phyloP scores from a whole-genome alignment of 2,797 vertebrate genomes.

The Mycteria americana region DNA sequence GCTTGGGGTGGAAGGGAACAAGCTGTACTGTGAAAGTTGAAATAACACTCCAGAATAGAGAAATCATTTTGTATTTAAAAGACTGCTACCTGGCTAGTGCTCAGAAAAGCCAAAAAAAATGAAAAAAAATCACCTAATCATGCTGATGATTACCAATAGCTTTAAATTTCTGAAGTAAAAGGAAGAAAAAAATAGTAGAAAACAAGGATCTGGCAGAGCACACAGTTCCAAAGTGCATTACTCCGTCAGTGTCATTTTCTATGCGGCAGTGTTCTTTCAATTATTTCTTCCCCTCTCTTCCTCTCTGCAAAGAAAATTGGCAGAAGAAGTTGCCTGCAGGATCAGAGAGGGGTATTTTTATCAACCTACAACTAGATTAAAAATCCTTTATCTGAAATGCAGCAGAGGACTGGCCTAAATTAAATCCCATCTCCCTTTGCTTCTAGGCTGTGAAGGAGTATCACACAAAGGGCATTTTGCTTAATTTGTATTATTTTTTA shows the following conservation, averaged over 20 bases:
- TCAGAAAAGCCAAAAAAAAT: background rate
- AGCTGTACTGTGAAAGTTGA: constrained; percentile 32
- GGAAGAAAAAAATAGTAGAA: background rate
- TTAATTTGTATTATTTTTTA: constrained; percentile 44
- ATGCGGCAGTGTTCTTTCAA: constrained; percentile 66
- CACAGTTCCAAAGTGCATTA: constrained; percentile 48
- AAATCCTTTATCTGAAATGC: constrained; percentile 76
- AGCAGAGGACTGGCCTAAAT: constrained; percentile 78
- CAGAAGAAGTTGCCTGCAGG: constrained; percentile 76
- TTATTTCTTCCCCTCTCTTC: constrained; percentile 66
- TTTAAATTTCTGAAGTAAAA: constrained; percentile 26
- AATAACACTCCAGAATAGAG: constrained; percentile 16
- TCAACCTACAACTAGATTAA: constrained; percentile 73
- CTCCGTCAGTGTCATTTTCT: constrained; percentile 52
- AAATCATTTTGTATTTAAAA: constrained; percentile 52
- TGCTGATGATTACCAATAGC: constrained; percentile 28
- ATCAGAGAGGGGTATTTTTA: constrained; percentile 77
- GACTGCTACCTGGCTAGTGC: constrained; percentile 10
- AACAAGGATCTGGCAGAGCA: constrained; percentile 39
- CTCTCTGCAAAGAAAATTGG: constrained; percentile 73
- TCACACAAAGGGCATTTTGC: constrained; percentile 7
- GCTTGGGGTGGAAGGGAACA: constrained; percentile 40
- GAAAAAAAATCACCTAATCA: background rate
- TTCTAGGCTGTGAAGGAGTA: constrained; percentile 60
- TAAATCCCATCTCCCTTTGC: constrained; percentile 68